Conservation (phyloP, 2,113 vertebrate genomes). For the Scomber scombrus region DNA sequence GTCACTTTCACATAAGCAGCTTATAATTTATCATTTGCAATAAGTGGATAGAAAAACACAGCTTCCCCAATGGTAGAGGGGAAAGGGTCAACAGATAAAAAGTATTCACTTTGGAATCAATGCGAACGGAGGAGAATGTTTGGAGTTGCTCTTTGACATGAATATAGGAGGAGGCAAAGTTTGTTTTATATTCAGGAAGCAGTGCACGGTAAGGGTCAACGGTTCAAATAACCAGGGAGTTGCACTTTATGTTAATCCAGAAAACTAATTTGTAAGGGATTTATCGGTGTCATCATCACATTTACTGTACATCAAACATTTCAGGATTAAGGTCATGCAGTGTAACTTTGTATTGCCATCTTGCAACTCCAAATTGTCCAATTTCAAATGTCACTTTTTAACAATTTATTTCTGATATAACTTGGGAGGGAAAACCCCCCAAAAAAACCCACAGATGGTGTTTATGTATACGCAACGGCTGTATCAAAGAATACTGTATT, state of each 20-base stretch:
- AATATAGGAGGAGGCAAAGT: not conserved
- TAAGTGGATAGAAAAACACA: constrained; percentile 64
- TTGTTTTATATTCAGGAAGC: not conserved
- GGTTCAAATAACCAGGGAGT: constrained; percentile 38
- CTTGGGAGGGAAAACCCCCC: not conserved
- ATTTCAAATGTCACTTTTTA: constrained; percentile 4
- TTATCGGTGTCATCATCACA: constrained; percentile 34
- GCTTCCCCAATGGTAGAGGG: constrained; percentile 30
- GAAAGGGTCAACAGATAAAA: constrained; percentile 62
- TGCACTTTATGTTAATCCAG: constrained; percentile 32
- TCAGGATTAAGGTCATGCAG: constrained; percentile 25
- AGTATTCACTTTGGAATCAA: constrained; percentile 22
- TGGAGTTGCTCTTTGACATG: constrained; percentile 14
- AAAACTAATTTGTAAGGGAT: constrained; percentile 56
- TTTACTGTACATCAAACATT: constrained; percentile 45
- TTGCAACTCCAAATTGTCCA: not conserved
- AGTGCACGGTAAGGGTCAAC: constrained; percentile 28
- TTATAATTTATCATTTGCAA: constrained; percentile 77
- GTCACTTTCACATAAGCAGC: constrained; percentile 74
- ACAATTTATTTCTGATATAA: not conserved
- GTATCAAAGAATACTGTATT: not conserved
- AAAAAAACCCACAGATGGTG: not conserved
- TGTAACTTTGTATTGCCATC: not conserved
- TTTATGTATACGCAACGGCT: not conserved
- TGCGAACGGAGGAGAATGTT: not conserved